Evolutionary conservation across 2,888 invertebrate genomes (phyloP).

Genomic region (Lepidochrysops patricia): DNA sequence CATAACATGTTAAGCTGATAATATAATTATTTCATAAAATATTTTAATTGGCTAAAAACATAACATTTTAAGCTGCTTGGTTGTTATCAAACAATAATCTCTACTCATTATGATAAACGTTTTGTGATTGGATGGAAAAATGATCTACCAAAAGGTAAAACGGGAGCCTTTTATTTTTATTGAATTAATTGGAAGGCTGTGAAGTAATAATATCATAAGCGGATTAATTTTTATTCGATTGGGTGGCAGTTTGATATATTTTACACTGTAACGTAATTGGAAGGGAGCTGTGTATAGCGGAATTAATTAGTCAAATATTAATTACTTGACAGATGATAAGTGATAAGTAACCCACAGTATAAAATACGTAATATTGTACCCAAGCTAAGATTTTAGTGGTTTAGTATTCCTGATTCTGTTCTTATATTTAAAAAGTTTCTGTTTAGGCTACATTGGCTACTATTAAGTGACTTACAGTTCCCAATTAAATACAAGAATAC

Average conservation of each 20-base stretch:
- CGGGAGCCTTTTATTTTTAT: constrained; percentile 8
- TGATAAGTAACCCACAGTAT: too few relatives aligned
- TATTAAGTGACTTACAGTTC: too few relatives aligned
- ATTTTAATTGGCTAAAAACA: not conserved
- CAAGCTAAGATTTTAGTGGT: too few relatives aligned
- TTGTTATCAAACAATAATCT: constrained; percentile 5
- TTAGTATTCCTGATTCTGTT: too few relatives aligned
- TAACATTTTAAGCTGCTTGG: not conserved
- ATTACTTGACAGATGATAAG: not conserved
- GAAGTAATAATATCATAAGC: constrained; percentile 12
- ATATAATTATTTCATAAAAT: not conserved
- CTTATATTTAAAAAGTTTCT: too few relatives aligned
- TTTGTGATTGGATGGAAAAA: not conserved
- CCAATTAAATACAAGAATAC: too few relatives aligned
- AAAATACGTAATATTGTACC: too few relatives aligned
- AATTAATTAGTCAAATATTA: constrained; percentile 1
- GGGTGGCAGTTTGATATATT: constrained; percentile 9
- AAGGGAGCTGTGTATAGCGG: not conserved
- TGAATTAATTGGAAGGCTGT: constrained; percentile 12
- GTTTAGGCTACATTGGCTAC: too few relatives aligned
- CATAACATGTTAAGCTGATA: too few relatives aligned
- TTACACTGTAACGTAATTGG: constrained; percentile 9
- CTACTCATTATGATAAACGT: not conserved
- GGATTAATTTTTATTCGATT: constrained; percentile 12
- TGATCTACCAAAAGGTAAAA: constrained; percentile 8